Percentiles rank a stretch among this genome's conserved stretches.
Evolutionary conservation across 2,888 invertebrate species (phyloP).

Genomic region (Amorpha juglandis): DNA sequence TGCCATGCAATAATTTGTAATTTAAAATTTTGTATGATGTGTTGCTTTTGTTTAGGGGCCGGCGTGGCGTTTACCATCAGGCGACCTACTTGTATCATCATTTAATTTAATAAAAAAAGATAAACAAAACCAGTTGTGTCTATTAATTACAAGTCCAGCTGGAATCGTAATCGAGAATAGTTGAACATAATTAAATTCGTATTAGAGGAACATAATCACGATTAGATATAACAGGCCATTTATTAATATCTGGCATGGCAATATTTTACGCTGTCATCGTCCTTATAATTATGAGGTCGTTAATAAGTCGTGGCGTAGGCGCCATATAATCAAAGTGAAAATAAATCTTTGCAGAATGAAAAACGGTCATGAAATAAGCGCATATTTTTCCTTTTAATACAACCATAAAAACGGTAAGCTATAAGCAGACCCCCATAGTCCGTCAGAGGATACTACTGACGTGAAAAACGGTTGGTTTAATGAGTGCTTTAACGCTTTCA

Average conservation of each 20-base stretch:
- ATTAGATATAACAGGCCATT: conserved; percentile 41
- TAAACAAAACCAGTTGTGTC: neutral
- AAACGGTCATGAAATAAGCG: conserved; percentile 75
- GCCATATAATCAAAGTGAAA: conserved; percentile 78
- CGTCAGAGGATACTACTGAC: conserved; percentile 79
- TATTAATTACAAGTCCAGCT: neutral
- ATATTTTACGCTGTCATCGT: conserved; percentile 73
- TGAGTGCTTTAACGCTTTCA: conserved; percentile 82
- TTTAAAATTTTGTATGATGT: too few relatives aligned
- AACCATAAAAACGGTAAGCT: conserved; percentile 77
- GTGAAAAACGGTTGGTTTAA: conserved; percentile 78
- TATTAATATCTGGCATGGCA: conserved; percentile 59
- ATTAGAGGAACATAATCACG: conserved; percentile 20
- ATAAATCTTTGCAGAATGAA: conserved; percentile 78
- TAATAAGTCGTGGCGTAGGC: conserved; percentile 75
- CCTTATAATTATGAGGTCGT: conserved; percentile 72
- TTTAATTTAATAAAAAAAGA: neutral
- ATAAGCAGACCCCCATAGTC: conserved; percentile 66
- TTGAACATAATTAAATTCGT: conserved; percentile 2
- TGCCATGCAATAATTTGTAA: too few relatives aligned
- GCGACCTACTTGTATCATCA: too few relatives aligned
- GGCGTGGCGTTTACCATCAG: too few relatives aligned
- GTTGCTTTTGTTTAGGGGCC: too few relatives aligned
- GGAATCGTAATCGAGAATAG: neutral
- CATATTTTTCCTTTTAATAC: conserved; percentile 77